These are phyloP conservation scores for Andrena hattorfiana DNA, from an alignment of 2,888 invertebrate genomes.

Conservation along the genomic window DNA sequence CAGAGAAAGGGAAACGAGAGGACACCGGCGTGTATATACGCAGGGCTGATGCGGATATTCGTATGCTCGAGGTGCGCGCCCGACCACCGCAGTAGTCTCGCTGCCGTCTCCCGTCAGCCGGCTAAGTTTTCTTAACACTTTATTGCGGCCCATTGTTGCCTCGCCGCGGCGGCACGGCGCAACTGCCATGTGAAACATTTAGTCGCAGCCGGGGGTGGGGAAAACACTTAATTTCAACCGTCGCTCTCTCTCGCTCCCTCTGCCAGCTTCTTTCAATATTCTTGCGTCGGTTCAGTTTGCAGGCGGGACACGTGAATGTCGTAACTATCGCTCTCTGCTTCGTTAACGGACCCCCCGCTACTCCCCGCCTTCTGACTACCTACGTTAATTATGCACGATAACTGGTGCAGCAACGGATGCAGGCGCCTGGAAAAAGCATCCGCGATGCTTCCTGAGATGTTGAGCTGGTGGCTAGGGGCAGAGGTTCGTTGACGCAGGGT, in stretches of 20 bases:
- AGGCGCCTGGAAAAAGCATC: background rate
- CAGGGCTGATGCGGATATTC: slow-evolving; percentile 62
- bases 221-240: slow-evolving; percentile 35
- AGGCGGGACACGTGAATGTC: slow-evolving; percentile 32
- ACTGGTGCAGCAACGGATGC: background rate
- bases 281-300: background rate
- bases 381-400: slow-evolving; percentile 26
- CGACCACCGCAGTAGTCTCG: slow-evolving; percentile 50
- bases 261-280: slow-evolving; percentile 30
- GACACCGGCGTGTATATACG: background rate
- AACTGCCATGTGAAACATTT: slow-evolving; percentile 61
- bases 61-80: slow-evolving; percentile 57
- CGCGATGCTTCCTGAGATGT: background rate
- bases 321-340: slow-evolving; percentile 2
- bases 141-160: slow-evolving; percentile 56
- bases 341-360: slow-evolving; percentile 13
- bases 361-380: background rate
- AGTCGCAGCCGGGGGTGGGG: slow-evolving; percentile 19
- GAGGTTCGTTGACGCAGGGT: too few species aligned
- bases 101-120: slow-evolving; percentile 40
- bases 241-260: background rate
- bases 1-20: slow-evolving; percentile 15
- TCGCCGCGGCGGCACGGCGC: slow-evolving; percentile 14
- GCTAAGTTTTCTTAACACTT: slow-evolving; percentile 64
- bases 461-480: too few species aligned